Conservation (phyloP, 2,888 invertebrate species). For the Malacosoma neustria region DNA sequence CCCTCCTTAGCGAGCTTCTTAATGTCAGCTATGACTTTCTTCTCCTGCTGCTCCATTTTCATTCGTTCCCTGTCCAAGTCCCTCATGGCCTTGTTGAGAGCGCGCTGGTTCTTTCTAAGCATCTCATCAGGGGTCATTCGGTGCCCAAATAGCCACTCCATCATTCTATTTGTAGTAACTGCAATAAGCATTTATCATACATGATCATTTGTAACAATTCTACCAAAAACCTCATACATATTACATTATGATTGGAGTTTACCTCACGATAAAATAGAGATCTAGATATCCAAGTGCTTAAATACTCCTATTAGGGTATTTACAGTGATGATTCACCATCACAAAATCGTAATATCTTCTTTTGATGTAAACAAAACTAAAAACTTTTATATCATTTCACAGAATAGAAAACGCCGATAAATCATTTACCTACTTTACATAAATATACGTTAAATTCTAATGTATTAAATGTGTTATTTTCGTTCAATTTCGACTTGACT, state of each 20-base stretch:
- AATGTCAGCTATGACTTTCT: conserved; percentile 97
- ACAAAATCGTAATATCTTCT: too few relatives aligned
- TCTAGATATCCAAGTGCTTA: too few relatives aligned
- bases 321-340: conserved; percentile 32
- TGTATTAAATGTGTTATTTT: too few relatives aligned
- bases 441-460: too few relatives aligned
- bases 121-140: conserved; percentile 98
- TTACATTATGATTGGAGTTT: too few relatives aligned
- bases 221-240: neutral
- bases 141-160: conserved; percentile 98
- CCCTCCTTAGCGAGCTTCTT: conserved; percentile 99
- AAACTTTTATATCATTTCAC: too few relatives aligned
- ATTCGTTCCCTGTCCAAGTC: conserved; percentile 95
- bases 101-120: conserved; percentile 98
- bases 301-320: conserved; percentile 17
- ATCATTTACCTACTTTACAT: too few relatives aligned
- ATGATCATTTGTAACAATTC: neutral
- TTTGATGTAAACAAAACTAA: too few relatives aligned
- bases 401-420: too few relatives aligned
- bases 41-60: conserved; percentile 99
- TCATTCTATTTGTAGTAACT: conserved; percentile 28
- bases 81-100: conserved; percentile 97
- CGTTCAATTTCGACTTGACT: too few relatives aligned
- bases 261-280: too few relatives aligned
- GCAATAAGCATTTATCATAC: neutral